phyloP scores from a whole-genome alignment of 2,888 invertebrate species.

The Pyrgus malvae region DNA sequence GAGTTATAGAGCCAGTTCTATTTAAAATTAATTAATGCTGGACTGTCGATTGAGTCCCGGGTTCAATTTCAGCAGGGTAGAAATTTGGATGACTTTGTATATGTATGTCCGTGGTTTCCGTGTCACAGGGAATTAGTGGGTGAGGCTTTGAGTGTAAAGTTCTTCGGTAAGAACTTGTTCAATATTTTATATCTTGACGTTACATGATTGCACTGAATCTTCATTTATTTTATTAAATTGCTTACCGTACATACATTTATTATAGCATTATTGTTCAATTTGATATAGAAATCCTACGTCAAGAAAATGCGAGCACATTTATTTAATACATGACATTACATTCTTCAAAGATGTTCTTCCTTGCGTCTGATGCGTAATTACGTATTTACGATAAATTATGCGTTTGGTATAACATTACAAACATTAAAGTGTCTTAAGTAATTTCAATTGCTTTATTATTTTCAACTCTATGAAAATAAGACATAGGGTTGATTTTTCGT shows the following conservation, averaged over 20 bases:
- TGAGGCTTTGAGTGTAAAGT: too few species aligned
- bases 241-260: conserved; percentile 7
- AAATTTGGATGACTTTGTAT: too few species aligned
- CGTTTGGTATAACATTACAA: conserved; percentile 47
- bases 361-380: conserved; percentile 62
- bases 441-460: conserved; percentile 22
- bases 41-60: too few species aligned
- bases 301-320: conserved; percentile 42
- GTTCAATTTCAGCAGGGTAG: too few species aligned
- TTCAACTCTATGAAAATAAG: conserved; percentile 15
- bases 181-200: too few species aligned
- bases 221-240: conserved; percentile 1
- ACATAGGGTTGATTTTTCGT: conserved; percentile 35
- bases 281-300: conserved; percentile 34
- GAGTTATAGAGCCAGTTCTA: too few species aligned
- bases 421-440: conserved; percentile 35
- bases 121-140: too few species aligned
- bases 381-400: conserved; percentile 72
- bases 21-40: too few species aligned
- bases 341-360: conserved; percentile 53
- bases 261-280: conserved; percentile 22
- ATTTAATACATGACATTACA: conserved; percentile 58
- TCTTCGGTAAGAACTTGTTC: too few species aligned
- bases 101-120: too few species aligned
- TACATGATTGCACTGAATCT: too few species aligned